Conservation (phyloP, 2,888 invertebrate species). For the Euproctis similis region DNA sequence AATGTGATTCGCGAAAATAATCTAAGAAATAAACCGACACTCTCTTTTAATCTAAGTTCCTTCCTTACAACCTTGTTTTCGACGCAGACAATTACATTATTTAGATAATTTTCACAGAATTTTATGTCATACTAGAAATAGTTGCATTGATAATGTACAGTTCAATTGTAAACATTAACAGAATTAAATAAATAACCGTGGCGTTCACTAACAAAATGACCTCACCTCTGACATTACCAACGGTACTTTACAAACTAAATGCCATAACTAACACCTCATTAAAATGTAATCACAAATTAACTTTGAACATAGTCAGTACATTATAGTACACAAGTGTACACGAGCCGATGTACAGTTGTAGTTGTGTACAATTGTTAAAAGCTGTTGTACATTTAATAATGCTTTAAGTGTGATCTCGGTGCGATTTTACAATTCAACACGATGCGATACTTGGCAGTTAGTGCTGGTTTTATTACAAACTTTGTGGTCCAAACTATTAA, state of each 20-base stretch:
- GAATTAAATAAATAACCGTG: too few relatives aligned
- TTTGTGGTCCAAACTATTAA: constrained; percentile 6
- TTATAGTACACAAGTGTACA: constrained; percentile 1
- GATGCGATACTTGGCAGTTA: constrained; percentile 23
- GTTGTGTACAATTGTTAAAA: too few relatives aligned
- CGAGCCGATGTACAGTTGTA: too few relatives aligned
- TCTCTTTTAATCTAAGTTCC: too few relatives aligned
- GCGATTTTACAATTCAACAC: constrained; percentile 14
- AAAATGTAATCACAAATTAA: constrained; percentile 3
- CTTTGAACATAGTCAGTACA: neutral
- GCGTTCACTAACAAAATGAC: neutral
- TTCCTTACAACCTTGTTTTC: too few relatives aligned
- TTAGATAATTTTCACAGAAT: too few relatives aligned
- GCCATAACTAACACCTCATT: constrained; percentile 2
- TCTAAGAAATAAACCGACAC: too few relatives aligned
- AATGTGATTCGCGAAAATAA: too few relatives aligned
- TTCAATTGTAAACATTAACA: too few relatives aligned
- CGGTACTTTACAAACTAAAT: constrained; percentile 2
- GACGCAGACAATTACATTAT: too few relatives aligned
- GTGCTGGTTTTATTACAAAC: constrained; percentile 18
- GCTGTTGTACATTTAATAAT: constrained; percentile 8
- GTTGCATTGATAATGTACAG: too few relatives aligned
- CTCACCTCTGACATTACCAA: neutral
- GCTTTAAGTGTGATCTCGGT: constrained; percentile 8
- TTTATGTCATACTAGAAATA: too few relatives aligned